Conservation (phyloP, 2,888 invertebrate genomes). For the Anarsia innoxiella region DNA sequence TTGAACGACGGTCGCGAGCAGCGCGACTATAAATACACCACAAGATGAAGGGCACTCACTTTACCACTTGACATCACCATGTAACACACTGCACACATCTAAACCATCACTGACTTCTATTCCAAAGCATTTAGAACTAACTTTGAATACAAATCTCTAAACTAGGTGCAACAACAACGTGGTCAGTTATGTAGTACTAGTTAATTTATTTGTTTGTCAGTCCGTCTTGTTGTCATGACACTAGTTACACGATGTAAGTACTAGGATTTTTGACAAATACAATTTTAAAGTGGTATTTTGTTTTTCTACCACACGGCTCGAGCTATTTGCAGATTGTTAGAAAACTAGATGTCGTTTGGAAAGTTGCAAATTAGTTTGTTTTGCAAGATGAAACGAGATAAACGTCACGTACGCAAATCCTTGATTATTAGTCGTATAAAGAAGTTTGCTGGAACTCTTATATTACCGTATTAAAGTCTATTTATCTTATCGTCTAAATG, state of each 20-base stretch:
- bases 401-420: too few relatives aligned
- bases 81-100: background rate
- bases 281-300: too few relatives aligned
- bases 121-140: background rate
- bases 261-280: background rate
- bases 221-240: constrained; percentile 26
- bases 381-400: too few relatives aligned
- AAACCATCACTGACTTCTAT: background rate
- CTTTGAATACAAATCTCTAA: background rate
- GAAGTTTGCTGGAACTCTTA: too few relatives aligned
- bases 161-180: constrained; percentile 11
- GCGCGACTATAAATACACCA: constrained; percentile 9
- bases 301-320: too few relatives aligned
- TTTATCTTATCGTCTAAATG: too few relatives aligned
- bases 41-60: constrained; percentile 16
- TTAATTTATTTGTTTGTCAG: constrained; percentile 49
- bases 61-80: constrained; percentile 10
- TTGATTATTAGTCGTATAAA: too few relatives aligned
- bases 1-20: constrained; percentile 4
- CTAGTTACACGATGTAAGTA: constrained; percentile 5
- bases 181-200: constrained; percentile 17
- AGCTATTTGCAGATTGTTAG: too few relatives aligned
- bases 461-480: too few relatives aligned
- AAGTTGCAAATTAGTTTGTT: too few relatives aligned
- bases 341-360: too few relatives aligned